Evolutionary conservation across 2,797 vertebrate genomes (phyloP).

Genomic region (Steatocranus sp.): DNA sequence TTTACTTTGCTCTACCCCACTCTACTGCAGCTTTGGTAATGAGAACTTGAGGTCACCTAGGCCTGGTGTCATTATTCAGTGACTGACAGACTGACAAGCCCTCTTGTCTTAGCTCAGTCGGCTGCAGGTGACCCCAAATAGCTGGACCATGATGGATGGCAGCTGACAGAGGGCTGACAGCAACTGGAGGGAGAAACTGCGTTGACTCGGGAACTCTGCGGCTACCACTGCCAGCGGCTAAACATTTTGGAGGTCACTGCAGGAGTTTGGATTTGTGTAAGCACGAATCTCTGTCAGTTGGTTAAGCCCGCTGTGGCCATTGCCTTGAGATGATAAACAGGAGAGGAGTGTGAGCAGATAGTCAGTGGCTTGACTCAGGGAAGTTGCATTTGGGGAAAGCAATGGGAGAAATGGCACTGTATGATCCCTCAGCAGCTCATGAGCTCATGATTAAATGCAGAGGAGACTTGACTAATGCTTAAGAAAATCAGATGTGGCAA

Average conservation of each 20-base stretch:
- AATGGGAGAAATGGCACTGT: not conserved
- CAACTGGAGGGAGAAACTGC: conserved; percentile 63
- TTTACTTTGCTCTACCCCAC: not conserved
- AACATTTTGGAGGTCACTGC: conserved; percentile 47
- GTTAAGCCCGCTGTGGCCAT: not conserved
- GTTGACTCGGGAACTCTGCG: conserved; percentile 6
- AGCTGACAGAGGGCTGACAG: conserved; percentile 76
- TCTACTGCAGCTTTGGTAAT: conserved; percentile 20
- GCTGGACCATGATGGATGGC: conserved; percentile 81
- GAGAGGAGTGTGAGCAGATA: not conserved
- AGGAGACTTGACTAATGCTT: not conserved
- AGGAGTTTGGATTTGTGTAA: conserved; percentile 40
- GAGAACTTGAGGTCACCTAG: conserved; percentile 51
- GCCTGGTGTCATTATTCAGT: conserved; percentile 66
- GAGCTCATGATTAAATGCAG: not conserved
- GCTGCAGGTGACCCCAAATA: conserved; percentile 78
- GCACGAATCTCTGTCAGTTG: conserved; percentile 7
- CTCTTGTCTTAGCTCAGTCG: conserved; percentile 79
- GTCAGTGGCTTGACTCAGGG: conserved; percentile 2
- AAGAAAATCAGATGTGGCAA: not conserved
- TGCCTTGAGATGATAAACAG: conserved; percentile 23
- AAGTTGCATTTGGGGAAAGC: not conserved
- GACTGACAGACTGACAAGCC: conserved; percentile 72
- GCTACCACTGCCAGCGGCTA: conserved; percentile 2
- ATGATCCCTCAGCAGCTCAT: not conserved